A percentile compares a stretch with the other conserved stretches of the same genome.
These are phyloP conservation scores for Phyllotreta striolata DNA, from an alignment of 2,888 invertebrate genomes.

Conservation along the genomic window DNA sequence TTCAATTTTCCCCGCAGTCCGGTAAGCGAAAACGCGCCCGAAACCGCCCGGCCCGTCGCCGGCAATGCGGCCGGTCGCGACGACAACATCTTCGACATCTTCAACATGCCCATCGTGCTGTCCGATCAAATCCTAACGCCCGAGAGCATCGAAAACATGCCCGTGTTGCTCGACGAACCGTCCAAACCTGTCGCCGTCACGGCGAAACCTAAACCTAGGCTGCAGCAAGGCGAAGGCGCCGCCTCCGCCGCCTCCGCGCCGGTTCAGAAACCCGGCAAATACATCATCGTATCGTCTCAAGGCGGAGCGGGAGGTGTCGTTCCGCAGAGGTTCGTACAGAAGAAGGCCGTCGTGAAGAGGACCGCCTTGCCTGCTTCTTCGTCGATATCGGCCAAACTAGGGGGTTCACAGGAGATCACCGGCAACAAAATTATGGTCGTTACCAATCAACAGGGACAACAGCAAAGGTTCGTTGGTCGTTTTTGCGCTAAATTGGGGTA, in stretches of 20 bases:
- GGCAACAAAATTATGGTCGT: conserved; percentile 70
- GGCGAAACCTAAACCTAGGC: conserved; percentile 30
- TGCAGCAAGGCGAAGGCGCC: conserved; percentile 19
- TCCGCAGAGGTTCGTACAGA: conserved; percentile 46
- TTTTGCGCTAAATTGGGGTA: too few relatives aligned
- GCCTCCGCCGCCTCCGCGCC: conserved; percentile 29
- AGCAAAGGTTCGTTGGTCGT: conserved; percentile 59
- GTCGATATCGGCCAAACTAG: conserved; percentile 57
- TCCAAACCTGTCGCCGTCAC: conserved; percentile 5
- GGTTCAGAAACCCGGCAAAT: conserved; percentile 44
- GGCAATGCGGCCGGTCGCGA: conserved; percentile 35
- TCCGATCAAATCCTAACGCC: conserved; percentile 75
- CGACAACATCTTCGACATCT: conserved; percentile 72
- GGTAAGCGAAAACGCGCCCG: too few relatives aligned
- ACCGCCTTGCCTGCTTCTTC: conserved; percentile 58
- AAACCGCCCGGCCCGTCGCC: conserved; percentile 14
- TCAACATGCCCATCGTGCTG: conserved; percentile 79
- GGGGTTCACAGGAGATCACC: conserved; percentile 50
- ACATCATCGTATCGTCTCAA: conserved; percentile 41
- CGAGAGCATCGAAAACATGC: conserved; percentile 74
- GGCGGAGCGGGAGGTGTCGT: conserved; percentile 21
- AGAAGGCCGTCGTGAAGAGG: conserved; percentile 56
- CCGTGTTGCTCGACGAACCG: conserved; percentile 49
- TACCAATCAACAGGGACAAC: conserved; percentile 69
- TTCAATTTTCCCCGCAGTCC: too few relatives aligned